Base-by-base conservation (phyloP, 2,113 vertebrate genomes). In the Columbina picui region DNA sequence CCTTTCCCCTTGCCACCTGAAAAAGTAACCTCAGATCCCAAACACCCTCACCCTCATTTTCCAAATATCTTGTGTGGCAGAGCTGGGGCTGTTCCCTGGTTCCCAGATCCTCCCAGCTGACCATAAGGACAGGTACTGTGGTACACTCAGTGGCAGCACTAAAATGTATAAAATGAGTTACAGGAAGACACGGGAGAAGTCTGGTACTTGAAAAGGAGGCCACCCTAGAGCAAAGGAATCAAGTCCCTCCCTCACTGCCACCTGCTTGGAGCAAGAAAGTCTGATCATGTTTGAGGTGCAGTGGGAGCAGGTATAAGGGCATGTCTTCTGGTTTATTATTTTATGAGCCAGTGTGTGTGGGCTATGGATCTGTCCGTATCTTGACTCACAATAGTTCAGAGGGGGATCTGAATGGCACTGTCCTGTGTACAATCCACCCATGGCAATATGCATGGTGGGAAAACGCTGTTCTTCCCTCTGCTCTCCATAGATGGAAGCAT, bases 381-480 rank as follows among this genome's bases (percentile, higher is more conserved):
- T 14, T 3, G 2, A 22, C 22, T 34, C 6, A 0, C 7, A 14
- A 39, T 23, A 22, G 39, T 41, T 63, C 5, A 2, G 20, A 6
- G 6, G 1, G 9, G 23, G 9, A 27, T 76, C 34, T 82, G 61
- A 75, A 50, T 8, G n/a, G 30, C 1, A 0, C 12, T 36, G 4
- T 63, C 32, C 25, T 45, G 27, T 21, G 16, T 61, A 17, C 45
- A 76, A 2, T 49, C n/a, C 3, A 0, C 25, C 53, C 49, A 21
- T 69, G 68, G 18, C 8, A 32, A 69, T 30, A 26, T 11, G 9
- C 17, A 26, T 0, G 3, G 29, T n/a, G 17, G 36, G 38, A 90
- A 83, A 89, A 86, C 12, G 14, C 14, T 53, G 5, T 6, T 88
- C 36, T 73, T 34, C 57, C 21, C 25, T 68, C 55, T 60, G 30